phyloP scores from a whole-genome alignment of 2,113 vertebrate genomes.

The Hyperoodon ampullatus region DNA sequence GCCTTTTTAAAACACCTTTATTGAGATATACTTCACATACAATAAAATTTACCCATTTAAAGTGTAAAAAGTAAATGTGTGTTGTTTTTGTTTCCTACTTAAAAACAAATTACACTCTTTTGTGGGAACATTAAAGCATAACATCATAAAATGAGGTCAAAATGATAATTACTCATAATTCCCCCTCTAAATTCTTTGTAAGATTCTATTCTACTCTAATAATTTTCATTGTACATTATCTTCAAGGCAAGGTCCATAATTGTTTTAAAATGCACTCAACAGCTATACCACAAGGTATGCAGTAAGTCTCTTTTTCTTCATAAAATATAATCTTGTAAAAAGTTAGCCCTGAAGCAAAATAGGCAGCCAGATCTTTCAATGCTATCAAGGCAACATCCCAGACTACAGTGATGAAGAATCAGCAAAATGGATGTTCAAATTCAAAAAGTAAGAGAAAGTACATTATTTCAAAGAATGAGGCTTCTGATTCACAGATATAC shows the following conservation, averaged over 20 bases:
- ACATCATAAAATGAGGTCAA: neutral
- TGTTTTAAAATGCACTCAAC: neutral
- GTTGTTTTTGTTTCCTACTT: conserved; percentile 22
- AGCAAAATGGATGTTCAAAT: neutral
- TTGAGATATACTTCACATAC: neutral
- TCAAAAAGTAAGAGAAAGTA: neutral
- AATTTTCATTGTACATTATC: neutral
- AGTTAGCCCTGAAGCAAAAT: neutral
- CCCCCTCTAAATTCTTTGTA: neutral
- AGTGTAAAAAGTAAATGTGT: neutral
- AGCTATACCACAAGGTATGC: neutral
- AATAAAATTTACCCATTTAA: neutral
- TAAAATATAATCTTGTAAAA: neutral
- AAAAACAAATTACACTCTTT: neutral
- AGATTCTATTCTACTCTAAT: neutral
- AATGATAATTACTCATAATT: neutral
- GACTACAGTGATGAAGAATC: neutral
- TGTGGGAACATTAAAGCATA: neutral
- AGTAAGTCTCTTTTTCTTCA: neutral
- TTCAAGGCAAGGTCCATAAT: neutral
- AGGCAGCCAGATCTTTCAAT: neutral
- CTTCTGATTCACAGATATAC: neutral
- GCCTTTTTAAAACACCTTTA: neutral
- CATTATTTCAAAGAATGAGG: neutral
- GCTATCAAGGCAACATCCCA: neutral